Base-by-base conservation (phyloP, 2,113 vertebrate species). In the Geococcyx californianus region DNA sequence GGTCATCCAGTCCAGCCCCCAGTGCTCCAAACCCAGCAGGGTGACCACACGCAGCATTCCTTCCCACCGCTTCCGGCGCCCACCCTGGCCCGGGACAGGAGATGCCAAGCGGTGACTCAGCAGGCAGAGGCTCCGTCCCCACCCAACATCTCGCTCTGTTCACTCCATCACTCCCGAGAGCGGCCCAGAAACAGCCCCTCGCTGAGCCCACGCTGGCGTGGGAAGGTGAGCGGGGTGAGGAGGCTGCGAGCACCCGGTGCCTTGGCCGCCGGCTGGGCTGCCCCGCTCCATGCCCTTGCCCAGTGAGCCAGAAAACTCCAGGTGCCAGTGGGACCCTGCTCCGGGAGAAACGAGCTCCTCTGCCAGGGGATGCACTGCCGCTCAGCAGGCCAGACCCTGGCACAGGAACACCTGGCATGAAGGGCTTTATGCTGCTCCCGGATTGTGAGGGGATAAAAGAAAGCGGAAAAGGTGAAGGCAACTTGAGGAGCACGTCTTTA, bases 111-210 rank as follows among this genome's bases (percentile, higher is more conserved):
- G 0, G 40, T 95, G 96, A 95, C 93, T 96, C 93, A 95, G 54
- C 4, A 21, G 77, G 87, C 93, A 84, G 69, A 92, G 80, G n/a
- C 89, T 34, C 76, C 1, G 60, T 89, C 95, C 76, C 95, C 93
- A 89, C 94, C 94, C 94, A 47, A 81, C 91, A 82, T 90, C 84
- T 54, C 93, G 89, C 91, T 87, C 92, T 51, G 49, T 24, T 90
- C 84, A 83, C 91, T 91, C 95, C 92, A 95, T 97, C 94, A 91
- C 92, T 97, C 96, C 94, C 28, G 28, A 89, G 45, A 87, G 84
- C 1, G 5, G 18, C 31, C 84, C 95, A 95, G 84, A 95, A 95
- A 95, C 91, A 96, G 84, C 74, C 88, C 78, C 34, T 94, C 78
- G 81, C 84, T 91, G 89, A 94, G 19, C 7, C 25, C 3, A 56